Evolutionary conservation across 2,113 vertebrate genomes (phyloP).

Genomic region (Azemiops feae): DNA sequence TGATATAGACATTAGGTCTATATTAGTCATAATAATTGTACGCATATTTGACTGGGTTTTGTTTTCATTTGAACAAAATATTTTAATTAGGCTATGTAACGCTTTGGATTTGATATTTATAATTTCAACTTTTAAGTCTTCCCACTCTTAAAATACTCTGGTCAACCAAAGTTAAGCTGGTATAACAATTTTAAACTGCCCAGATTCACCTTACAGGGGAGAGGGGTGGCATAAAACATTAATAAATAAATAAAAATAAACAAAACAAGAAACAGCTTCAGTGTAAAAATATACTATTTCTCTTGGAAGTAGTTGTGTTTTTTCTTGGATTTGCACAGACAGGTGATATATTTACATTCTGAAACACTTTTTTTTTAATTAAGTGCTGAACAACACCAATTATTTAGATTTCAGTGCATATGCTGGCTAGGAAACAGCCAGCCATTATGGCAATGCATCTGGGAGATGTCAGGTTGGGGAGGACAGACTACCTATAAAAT

Average conservation of each 20-base stretch:
- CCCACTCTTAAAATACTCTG: not conserved
- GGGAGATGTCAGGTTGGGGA: not conserved
- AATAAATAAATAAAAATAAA: not conserved
- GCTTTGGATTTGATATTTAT: not conserved
- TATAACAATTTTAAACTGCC: not conserved
- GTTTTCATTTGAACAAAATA: not conserved
- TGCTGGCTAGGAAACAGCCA: not conserved
- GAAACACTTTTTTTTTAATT: not conserved
- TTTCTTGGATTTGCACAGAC: not conserved
- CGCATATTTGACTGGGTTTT: not conserved
- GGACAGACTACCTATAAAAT: not conserved
- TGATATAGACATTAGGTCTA: not conserved
- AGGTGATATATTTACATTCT: not conserved
- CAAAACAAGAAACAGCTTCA: not conserved
- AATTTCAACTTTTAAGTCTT: not conserved
- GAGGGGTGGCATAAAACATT: not conserved
- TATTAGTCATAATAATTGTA: not conserved
- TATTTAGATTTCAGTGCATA: not conserved
- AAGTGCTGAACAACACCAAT: not conserved
- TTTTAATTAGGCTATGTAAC: not conserved
- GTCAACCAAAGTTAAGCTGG: not conserved
- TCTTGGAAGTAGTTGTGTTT: not conserved
- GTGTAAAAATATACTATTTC: not conserved
- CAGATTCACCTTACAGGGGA: not conserved
- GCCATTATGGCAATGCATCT: not conserved